phyloP scores from a whole-genome alignment of 2,113 vertebrate species.

The Rhineura floridana region DNA sequence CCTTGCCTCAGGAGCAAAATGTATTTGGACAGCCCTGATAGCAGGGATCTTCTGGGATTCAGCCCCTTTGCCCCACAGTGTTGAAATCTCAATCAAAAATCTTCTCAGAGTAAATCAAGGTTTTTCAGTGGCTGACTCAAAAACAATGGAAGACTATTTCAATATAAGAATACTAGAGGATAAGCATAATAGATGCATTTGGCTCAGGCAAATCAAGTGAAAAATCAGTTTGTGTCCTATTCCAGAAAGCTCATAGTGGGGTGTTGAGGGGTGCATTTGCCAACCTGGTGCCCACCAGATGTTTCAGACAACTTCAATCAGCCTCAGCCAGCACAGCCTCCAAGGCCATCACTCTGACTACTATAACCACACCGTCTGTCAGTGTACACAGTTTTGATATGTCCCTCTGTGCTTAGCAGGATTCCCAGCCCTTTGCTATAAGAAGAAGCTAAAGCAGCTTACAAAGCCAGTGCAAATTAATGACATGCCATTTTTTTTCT shows the following conservation, averaged over 20 bases:
- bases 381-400: background rate
- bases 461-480: background rate
- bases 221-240: background rate
- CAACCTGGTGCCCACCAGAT: too few species aligned
- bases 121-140: background rate
- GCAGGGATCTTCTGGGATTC: too few species aligned
- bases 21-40: too few species aligned
- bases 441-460: background rate
- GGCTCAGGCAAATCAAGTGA: background rate
- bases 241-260: background rate
- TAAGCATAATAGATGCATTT: background rate
- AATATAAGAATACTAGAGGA: background rate
- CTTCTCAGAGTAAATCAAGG: background rate
- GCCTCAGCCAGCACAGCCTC: too few species aligned
- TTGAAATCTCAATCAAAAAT: background rate
- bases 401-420: background rate
- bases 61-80: too few species aligned
- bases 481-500: background rate
- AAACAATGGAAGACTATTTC: background rate
- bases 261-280: rapidly evolving
- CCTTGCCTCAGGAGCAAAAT: too few species aligned
- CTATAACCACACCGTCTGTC: too few species aligned
- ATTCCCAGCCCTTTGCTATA: background rate
- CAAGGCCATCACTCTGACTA: too few species aligned
- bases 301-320: too few species aligned